Evolutionary conservation across 2,888 invertebrate species (phyloP), one percentile per base, ranked within the genome.

Genomic region (Meiosimyza decipiens): DNA sequence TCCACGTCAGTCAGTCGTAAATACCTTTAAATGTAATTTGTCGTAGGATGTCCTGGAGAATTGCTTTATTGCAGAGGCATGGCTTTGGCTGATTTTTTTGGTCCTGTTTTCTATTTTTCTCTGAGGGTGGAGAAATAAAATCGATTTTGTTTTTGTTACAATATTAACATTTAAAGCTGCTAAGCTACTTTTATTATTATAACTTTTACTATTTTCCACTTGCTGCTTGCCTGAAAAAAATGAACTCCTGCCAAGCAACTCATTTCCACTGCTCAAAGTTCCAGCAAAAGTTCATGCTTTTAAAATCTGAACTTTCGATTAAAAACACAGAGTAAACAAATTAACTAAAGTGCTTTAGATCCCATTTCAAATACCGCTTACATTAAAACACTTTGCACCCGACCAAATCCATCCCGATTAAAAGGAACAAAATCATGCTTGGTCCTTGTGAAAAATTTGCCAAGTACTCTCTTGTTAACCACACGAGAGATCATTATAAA

Each of bases 361-460:
- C 75, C 74, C 70, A 76, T 75, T 77, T 74, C 73, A 74, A 74
- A 73, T 74, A 72, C 67, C 75, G 79, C 77, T 78, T 79, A 79
- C 77, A 78, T 76, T 77, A 76, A 76, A 78, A 77, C 74, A 74
- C 77, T 77, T 77, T 75, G 74, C 54, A 71, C 57, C 33, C 18
- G 60, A 73, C 60, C 72, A 73, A 72, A 78, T 75, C 78, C 77
- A 75, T 76, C 74, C 66, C 73, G 64, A 76, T 74, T 67, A 72
- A 66, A 75, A 71, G 71, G 75, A 73, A 74, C 68, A 62, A 18
- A 22, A 47, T 15, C 18, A 52, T 22, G 64, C 75, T 50, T 79
- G 81, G 82, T 76, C 75, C 74, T 72, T 80, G 81, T 82, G 40
- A 77, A 83, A 83, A 84, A 83, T 83, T 78, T 77, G 79, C 80